A percentile compares a stretch with the other conserved stretches of the same genome.
These are phyloP conservation scores for Anguilla megastoma DNA, from an alignment of 2,797 vertebrate species.

Conservation along the genomic window DNA sequence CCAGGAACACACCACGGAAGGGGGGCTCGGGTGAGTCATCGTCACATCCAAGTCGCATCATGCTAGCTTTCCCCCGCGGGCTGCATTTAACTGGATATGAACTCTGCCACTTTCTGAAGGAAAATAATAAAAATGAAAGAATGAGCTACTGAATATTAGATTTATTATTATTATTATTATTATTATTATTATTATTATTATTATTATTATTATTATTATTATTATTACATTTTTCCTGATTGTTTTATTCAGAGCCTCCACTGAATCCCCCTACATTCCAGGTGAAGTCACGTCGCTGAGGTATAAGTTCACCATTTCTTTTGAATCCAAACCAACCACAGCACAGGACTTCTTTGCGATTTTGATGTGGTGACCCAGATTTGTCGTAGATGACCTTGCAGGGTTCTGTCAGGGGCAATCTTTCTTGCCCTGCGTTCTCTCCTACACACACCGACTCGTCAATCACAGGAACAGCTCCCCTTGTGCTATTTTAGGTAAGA, in stretches of 20 bases:
- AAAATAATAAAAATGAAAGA: background rate
- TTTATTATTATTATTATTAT: background rate
- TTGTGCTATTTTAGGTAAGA: background rate
- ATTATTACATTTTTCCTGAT: background rate
- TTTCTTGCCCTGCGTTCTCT: background rate
- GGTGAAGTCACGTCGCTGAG: background rate
- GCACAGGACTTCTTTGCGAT: background rate
- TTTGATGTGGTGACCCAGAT: background rate
- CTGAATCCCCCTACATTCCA: background rate
- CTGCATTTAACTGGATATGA: background rate
- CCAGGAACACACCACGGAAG: background rate
- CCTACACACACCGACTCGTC: background rate
- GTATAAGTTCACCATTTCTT: background rate
- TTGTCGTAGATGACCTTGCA: background rate
- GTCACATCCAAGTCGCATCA: background rate
- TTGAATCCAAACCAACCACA: background rate
- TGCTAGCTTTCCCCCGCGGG: background rate
- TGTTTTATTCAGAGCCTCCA: background rate
- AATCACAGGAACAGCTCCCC: background rate
- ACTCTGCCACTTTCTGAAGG: background rate
- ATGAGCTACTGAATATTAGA: background rate
- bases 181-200: background rate
- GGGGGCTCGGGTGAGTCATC: background rate
- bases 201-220: background rate
- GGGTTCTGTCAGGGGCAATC: background rate